Percentiles rank a stretch among this genome's conserved stretches.
Conservation (phyloP, 2,797 vertebrate species). For the Melanotaenia trifasciata region DNA sequence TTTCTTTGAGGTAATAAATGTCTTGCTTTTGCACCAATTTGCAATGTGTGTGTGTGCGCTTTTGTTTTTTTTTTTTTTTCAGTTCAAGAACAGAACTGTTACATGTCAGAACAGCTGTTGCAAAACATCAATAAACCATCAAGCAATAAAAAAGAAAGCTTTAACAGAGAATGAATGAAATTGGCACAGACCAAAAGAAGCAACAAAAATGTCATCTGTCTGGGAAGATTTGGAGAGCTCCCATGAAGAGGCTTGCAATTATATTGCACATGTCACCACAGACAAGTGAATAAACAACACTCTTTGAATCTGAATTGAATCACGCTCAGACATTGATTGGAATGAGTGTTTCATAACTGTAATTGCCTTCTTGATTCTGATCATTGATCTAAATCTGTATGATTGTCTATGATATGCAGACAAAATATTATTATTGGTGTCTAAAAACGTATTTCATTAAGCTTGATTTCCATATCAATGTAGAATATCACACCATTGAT, state of each 20-base stretch:
- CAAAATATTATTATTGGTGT: conserved; percentile 24
- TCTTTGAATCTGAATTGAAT: conserved; percentile 70
- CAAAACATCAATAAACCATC: conserved; percentile 72
- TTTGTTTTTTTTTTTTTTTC: conserved; percentile 18
- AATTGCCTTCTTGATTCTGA: conserved; percentile 75
- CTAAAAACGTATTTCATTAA: conserved; percentile 54
- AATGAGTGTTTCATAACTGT: conserved; percentile 64
- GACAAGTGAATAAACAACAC: conserved; percentile 70
- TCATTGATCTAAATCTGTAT: conserved; percentile 72
- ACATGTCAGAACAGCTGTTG: conserved; percentile 69
- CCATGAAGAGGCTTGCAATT: conserved; percentile 72
- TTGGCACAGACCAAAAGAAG: conserved; percentile 66
- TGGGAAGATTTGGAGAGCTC: conserved; percentile 68
- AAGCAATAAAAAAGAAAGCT: conserved; percentile 36
- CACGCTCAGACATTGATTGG: conserved; percentile 71
- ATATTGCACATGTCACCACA: conserved; percentile 66
- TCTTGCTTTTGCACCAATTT: conserved; percentile 7
- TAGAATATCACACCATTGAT: conserved; percentile 36
- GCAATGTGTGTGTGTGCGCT: conserved; percentile 8
- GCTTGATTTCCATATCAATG: conserved; percentile 51
- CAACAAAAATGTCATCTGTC: conserved; percentile 75
- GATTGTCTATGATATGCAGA: conserved; percentile 45
- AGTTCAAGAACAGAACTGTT: conserved; percentile 54
- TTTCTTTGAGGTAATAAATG: conserved; percentile 22
- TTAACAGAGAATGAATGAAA: conserved; percentile 69